These are phyloP conservation scores for Phymastichus coffea DNA, from an alignment of 1,140 invertebrate genomes.

Conservation along the genomic window DNA sequence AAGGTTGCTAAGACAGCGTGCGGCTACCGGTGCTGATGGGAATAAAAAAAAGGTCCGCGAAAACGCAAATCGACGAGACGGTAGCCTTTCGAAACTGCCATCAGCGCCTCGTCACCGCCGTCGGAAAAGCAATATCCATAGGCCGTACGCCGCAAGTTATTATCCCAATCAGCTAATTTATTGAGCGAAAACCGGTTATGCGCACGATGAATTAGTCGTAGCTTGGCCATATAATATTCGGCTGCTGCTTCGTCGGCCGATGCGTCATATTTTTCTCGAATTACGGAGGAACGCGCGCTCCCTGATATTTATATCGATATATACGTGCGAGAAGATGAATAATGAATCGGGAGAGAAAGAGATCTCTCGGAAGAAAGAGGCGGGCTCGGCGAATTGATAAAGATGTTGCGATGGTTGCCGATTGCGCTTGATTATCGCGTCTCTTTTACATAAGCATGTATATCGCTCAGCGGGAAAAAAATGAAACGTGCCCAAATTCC, in stretches of 20 bases:
- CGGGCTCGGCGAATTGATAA: conserved; percentile 17
- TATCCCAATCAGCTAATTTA: conserved; percentile 21
- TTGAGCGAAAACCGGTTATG: conserved; percentile 11
- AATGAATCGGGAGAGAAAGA: no score
- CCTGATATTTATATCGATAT: no score
- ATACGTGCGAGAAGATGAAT: no score
- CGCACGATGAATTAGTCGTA: conserved; percentile 20
- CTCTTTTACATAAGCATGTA: no score
- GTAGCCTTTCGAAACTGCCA: conserved; percentile 14
- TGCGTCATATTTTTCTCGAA: conserved; percentile 6
- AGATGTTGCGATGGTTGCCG: conserved; percentile 3
- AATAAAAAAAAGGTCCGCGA: background rate
- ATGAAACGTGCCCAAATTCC: no score
- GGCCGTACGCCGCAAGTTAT: conserved; percentile 13
- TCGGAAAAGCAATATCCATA: conserved; percentile 26
- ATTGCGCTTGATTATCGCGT: no score
- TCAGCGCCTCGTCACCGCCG: conserved; percentile 19
- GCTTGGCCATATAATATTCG: no score
- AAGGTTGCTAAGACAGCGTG: background rate
- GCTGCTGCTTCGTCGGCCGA: background rate
- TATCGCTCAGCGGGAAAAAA: no score
- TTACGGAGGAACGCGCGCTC: no score
- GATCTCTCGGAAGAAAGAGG: conserved; percentile 7
- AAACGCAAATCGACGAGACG: background rate
- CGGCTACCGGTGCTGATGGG: background rate